Evolutionary conservation across 2,888 invertebrate genomes (phyloP), one percentile per base, ranked within the genome.

Genomic region (Chrysotoxum bicinctum): DNA sequence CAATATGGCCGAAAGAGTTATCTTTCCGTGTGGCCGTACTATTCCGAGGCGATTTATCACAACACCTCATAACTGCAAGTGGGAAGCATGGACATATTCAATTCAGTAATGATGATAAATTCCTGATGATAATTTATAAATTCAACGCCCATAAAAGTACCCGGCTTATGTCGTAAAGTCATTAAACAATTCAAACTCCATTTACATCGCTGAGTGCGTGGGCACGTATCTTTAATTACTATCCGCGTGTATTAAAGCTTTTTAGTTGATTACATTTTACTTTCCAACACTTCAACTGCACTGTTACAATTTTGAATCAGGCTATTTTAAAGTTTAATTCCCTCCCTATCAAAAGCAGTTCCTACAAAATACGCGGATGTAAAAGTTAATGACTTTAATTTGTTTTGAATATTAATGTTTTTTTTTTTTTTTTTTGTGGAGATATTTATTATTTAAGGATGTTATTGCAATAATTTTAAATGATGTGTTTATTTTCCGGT

Each of bases 181-280:
- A 64, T 48, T 48, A 48, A 64, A 48, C 64, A 64, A 64, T 64
- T 64, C 45, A 64, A 48, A 64, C 32, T 32, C 32, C 43, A 64
- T 64, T 64, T 48, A 30, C 45, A 30, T 64, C 32, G 32, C 21
- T 21, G 32, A 64, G 48, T 64, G 64, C 32, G 64, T 48, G 32
- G 19, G 14, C 64, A 64, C 64, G 64, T 48, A 48, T 32, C 30
- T 48, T 30, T 48, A 64, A 64, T 64, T 64, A 64, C 64, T 64
- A 32, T 48, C 21, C 45, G 14, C 23, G 23, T 16, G 19, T 12
- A 43, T 62, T 43, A 10, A 62, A 62, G 60, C 37, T 62, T 62
- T 62, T 62, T 43, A 43, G 23, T 26, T 40, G 43, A 78, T 77
- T 69, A 70, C 69, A 70, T 62, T 54, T 56, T 70, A 30, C 32